These are phyloP conservation scores for Nomada ferruginata DNA, from an alignment of 2,888 invertebrate species.

Conservation along the genomic window DNA sequence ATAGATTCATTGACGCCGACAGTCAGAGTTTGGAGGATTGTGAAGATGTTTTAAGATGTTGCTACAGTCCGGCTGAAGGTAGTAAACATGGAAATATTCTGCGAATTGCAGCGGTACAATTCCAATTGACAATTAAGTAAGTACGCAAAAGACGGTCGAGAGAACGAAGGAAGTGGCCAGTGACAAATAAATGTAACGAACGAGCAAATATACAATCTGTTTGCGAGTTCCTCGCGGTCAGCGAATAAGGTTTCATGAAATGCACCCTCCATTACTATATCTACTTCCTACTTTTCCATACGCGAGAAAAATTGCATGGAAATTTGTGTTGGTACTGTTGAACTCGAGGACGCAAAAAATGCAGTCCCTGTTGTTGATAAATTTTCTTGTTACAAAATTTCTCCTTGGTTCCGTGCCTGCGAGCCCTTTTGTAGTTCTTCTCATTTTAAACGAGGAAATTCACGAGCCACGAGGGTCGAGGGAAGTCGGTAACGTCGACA, in stretches of 20 bases:
- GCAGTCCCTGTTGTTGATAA: not conserved
- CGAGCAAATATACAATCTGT: constrained; percentile 43
- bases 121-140: too few species aligned
- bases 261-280: not conserved
- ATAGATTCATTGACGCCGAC: not conserved
- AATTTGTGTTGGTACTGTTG: constrained; percentile 11
- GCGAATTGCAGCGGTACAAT: too few species aligned
- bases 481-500: too few species aligned
- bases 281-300: too few species aligned
- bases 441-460: not conserved
- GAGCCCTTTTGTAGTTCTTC: too few species aligned
- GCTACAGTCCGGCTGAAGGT: not conserved
- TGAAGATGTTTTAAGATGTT: not conserved
- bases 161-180: not conserved
- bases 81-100: constrained; percentile 11
- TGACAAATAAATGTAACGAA: constrained; percentile 36
- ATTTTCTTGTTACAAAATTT: constrained; percentile 31
- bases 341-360: not conserved
- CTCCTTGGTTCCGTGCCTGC: not conserved
- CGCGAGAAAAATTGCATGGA: not conserved
- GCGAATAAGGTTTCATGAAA: constrained; percentile 31
- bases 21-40: not conserved
- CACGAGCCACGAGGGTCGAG: not conserved
- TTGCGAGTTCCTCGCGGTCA: constrained; percentile 13
- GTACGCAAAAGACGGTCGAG: too few species aligned